Base-by-base conservation (phyloP, 1,140 invertebrate genomes). In the Zophobas morio region DNA sequence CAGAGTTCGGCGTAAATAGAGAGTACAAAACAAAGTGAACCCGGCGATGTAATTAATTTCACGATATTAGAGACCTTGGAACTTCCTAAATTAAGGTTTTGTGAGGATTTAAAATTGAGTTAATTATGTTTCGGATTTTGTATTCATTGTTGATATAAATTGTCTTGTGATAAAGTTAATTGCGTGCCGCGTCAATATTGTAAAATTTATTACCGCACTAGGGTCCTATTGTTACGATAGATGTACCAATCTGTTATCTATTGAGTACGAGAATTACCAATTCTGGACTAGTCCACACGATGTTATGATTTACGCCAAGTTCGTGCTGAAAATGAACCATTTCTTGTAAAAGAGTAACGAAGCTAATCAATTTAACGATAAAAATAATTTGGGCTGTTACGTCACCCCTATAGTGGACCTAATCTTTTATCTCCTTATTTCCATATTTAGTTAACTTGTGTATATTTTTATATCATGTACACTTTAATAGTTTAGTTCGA, bases 91-190 rank as follows among this genome's bases (percentile, higher is more conserved):
- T 66, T 66, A 42, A 5, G 36, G 60, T 66, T 66, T 42, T 66
- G 60, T 66, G 60, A 42, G 39, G 60, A 42, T 66, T 63, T 42
- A 20, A 66, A 66, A 66, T 66, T 66, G 60, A 66, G 37, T 66
- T 66, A 66, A 66, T 66, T 66, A 66, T 42, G 60, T 66, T 66
- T 66, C 42, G 39, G 35, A 39, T 66, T 66, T 66, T 66, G 33
- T 66, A 40, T 42, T 46, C 60, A 60, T 39, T 60, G 60, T 66
- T 66, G 60, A 66, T 66, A 66, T 66, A 66, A 66, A 66, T 66
- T 66, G 60, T 66, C 60, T 66, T 66, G 6, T 66, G 60, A 66
- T 66, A 66, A 47, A 66, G 39, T 36, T 66, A 66, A 66, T 66
- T 66, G 33, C 60, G 37, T 42, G 20, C 60, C 6, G 39, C 37